phyloP scores from a whole-genome alignment of 2,888 invertebrate genomes.

The Gastrophysa polygoni region DNA sequence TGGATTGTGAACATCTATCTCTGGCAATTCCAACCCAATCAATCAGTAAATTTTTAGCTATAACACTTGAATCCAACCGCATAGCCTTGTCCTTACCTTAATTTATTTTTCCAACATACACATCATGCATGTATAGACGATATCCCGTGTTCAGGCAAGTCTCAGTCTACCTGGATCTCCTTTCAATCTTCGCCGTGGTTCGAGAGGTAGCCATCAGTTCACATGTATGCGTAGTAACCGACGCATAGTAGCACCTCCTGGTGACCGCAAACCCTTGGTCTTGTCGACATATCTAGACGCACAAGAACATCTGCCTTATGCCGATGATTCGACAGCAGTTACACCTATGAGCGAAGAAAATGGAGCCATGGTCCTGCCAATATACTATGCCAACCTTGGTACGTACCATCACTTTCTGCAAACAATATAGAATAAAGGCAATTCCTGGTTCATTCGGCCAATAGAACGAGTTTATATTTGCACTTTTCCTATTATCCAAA shows the following conservation, averaged over 20 bases:
- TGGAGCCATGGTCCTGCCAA: constrained; percentile 91
- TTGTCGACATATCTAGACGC: constrained; percentile 93
- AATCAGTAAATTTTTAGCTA: background rate
- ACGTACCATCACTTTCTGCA: constrained; percentile 34
- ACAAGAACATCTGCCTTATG: constrained; percentile 94
- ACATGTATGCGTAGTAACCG: constrained; percentile 80
- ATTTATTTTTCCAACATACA: constrained; percentile 27
- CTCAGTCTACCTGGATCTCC: constrained; percentile 97
- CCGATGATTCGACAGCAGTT: constrained; percentile 96
- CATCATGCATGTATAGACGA: constrained; percentile 55
- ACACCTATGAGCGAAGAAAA: constrained; percentile 98
- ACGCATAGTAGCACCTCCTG: constrained; percentile 77
- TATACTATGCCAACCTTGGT: constrained; percentile 87
- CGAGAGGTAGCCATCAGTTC: constrained; percentile 91
- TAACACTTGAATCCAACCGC: background rate
- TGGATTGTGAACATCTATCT: background rate
- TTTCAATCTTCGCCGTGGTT: constrained; percentile 89
- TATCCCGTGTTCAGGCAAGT: constrained; percentile 78
- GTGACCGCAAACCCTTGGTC: constrained; percentile 91
- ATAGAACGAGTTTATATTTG: no score
- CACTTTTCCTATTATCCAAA: no score
- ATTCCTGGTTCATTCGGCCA: no score
- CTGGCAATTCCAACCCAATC: background rate
- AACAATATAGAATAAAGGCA: no score
- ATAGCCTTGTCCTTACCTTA: background rate